Evolutionary conservation across 2,797 vertebrate genomes (phyloP).

Genomic region (Poecilia velifera): DNA sequence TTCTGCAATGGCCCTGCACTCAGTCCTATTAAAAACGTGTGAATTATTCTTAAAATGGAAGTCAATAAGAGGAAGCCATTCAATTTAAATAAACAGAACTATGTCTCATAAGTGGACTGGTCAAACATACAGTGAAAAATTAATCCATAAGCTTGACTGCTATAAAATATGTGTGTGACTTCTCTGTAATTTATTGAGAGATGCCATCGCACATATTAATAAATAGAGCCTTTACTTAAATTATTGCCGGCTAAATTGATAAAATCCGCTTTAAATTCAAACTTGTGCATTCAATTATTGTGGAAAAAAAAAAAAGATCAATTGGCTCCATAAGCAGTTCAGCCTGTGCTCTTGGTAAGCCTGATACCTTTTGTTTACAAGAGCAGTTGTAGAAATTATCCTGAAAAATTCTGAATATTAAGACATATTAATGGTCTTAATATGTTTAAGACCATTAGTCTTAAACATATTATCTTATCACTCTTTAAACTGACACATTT

Average conservation of each 20-base stretch:
- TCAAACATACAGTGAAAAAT: neutral
- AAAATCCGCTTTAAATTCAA: neutral
- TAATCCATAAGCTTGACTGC: neutral
- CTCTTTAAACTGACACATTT: neutral
- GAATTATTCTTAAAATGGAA: neutral
- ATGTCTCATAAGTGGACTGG: neutral
- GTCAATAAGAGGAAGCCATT: neutral
- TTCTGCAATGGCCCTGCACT: neutral
- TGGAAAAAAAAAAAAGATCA: neutral
- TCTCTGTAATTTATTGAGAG: neutral
- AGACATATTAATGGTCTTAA: too few species aligned
- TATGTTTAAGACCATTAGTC: neutral
- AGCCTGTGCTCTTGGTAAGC: neutral
- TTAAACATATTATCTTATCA: neutral
- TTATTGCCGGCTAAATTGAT: neutral
- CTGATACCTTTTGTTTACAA: neutral
- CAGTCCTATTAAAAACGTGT: neutral
- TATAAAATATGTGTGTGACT: neutral
- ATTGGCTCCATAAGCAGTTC: neutral
- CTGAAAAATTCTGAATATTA: neutral
- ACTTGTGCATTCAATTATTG: neutral
- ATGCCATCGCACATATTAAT: neutral
- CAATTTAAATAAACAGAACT: neutral
- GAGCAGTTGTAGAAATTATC: neutral
- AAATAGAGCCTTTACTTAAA: neutral